Conservation (phyloP, 1,140 invertebrate species). For the Atta colombica region DNA sequence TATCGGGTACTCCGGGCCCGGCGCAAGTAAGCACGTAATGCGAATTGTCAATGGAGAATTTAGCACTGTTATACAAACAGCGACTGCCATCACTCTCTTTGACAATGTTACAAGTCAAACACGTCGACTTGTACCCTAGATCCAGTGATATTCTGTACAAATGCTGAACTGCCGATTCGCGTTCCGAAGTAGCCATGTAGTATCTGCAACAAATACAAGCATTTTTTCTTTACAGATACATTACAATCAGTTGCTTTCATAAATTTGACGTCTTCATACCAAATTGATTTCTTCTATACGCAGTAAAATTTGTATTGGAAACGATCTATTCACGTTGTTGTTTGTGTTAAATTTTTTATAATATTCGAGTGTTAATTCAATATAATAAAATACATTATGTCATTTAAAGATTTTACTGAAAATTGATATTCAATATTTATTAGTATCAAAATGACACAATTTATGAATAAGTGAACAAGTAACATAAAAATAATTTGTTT, state of each 20-base stretch:
- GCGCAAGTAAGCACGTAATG: conserved; percentile 92
- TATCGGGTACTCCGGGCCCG: conserved; percentile 90
- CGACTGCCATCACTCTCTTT: conserved; percentile 85
- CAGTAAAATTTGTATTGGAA: too few relatives aligned
- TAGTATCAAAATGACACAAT: too few relatives aligned
- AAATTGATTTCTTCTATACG: not conserved
- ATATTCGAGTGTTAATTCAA: too few relatives aligned
- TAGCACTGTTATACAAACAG: conserved; percentile 90
- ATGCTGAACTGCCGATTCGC: conserved; percentile 89
- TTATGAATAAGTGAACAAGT: too few relatives aligned
- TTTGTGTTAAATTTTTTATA: too few relatives aligned
- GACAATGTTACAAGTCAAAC: conserved; percentile 88
- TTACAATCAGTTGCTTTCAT: not conserved
- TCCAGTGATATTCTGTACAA: conserved; percentile 87
- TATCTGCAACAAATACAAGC: conserved; percentile 86
- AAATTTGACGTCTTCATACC: not conserved
- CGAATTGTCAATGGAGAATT: conserved; percentile 90
- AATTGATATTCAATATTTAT: too few relatives aligned
- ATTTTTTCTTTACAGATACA: not conserved
- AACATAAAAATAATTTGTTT: too few relatives aligned
- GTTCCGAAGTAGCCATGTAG: conserved; percentile 89
- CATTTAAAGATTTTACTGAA: too few relatives aligned
- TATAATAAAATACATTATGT: too few relatives aligned
- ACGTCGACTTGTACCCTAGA: conserved; percentile 82
- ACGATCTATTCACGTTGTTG: too few relatives aligned